Conservation (phyloP, 2,113 vertebrate genomes). For the Corythaixoides concolor region DNA sequence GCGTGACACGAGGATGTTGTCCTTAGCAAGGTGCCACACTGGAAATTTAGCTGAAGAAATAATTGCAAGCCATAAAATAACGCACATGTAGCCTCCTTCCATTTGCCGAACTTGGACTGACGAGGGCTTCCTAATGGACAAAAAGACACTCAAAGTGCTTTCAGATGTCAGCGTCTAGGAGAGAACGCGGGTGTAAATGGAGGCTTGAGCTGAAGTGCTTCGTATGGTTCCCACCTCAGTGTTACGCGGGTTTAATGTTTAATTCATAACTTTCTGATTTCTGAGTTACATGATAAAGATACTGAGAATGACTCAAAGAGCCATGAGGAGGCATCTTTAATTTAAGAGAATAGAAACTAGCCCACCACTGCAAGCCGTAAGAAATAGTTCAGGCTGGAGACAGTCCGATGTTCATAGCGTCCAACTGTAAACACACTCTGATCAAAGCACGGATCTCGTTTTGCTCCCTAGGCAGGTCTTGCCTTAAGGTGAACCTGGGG, state of each 20-base stretch:
- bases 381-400: not conserved
- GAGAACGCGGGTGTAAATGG: not conserved
- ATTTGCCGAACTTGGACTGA: not conserved
- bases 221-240: not conserved
- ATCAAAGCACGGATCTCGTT: not conserved
- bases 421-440: not conserved
- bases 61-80: not conserved
- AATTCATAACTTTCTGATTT: not conserved
- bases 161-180: constrained; percentile 16
- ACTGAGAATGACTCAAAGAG: not conserved
- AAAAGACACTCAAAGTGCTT: not conserved
- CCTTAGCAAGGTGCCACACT: not conserved
- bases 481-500: not conserved
- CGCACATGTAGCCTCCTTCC: not conserved
- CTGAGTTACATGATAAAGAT: not conserved
- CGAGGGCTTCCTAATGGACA: constrained; percentile 33
- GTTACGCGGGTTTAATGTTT: not conserved
- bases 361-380: not conserved
- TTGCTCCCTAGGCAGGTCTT: not conserved
- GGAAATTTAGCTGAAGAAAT: constrained; percentile 3
- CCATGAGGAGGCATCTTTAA: not conserved
- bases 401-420: not conserved
- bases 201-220: constrained; percentile 10
- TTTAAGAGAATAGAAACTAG: not conserved
- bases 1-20: not conserved